A percentile compares a stretch with the other conserved stretches of the same genome.
These are phyloP conservation scores for Fabriciana adippe DNA, from an alignment of 2,888 invertebrate species.

Conservation along the genomic window DNA sequence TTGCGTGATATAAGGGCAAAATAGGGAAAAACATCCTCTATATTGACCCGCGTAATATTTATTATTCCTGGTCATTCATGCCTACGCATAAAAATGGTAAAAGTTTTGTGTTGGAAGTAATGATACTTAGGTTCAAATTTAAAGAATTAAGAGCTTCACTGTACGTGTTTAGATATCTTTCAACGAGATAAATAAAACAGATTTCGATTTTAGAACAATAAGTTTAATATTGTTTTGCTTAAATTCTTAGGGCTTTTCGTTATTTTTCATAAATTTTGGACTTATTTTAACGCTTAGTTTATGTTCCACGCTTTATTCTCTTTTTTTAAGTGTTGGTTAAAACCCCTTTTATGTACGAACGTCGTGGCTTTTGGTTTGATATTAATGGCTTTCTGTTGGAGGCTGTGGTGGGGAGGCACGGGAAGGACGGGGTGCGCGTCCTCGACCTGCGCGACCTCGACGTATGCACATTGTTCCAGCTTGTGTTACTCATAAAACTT, in stretches of 20 bases:
- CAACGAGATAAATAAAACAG: too few species aligned
- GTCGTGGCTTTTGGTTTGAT: slow-evolving; percentile 14
- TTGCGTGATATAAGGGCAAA: too few species aligned
- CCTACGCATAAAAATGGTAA: too few species aligned
- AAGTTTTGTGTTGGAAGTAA: neutral
- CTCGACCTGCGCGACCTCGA: slow-evolving; percentile 71
- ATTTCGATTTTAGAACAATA: too few species aligned
- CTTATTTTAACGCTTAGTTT: too few species aligned
- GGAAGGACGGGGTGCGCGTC: slow-evolving; percentile 68
- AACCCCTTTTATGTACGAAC: neutral
- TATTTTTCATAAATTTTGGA: too few species aligned
- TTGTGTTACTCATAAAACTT: slow-evolving; percentile 41
- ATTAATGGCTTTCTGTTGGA: slow-evolving; percentile 30
- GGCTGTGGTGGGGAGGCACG: slow-evolving; percentile 28
- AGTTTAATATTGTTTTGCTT: too few species aligned
- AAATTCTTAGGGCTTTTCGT: too few species aligned
- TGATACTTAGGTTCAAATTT: slow-evolving; percentile 2
- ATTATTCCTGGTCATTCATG: too few species aligned
- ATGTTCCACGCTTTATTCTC: neutral
- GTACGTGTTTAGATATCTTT: neutral
- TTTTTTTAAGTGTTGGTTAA: slow-evolving; percentile 1
- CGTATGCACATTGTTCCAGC: slow-evolving; percentile 70
- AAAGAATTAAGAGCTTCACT: neutral
- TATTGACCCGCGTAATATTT: too few species aligned
- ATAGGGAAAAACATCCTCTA: too few species aligned